Conservation (phyloP, 53 echinoderm and acorn worm genomes). For the Holothuria scabra region DNA sequence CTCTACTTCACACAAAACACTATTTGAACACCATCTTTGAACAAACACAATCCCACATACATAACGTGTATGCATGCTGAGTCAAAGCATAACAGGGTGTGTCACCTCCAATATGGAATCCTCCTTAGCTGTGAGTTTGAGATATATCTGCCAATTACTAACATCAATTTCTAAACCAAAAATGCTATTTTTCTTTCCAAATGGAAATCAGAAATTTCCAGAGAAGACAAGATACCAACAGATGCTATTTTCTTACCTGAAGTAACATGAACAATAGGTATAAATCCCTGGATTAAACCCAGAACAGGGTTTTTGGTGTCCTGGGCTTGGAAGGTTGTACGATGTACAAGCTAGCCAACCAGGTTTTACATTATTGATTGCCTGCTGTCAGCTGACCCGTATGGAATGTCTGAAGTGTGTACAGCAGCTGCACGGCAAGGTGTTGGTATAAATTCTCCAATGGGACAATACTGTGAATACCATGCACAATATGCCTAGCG, state of each 20-base stretch:
- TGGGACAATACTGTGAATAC: no score
- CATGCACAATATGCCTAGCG: no score
- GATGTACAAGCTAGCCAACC: no score
- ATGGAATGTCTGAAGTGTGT: constrained; percentile 24
- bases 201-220: no score
- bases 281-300: constrained; percentile 19
- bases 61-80: neutral
- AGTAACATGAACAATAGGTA: neutral
- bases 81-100: constrained; percentile 19
- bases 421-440: neutral
- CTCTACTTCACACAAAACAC: neutral
- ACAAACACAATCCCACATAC: neutral
- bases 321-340: constrained; percentile 9
- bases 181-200: no score
- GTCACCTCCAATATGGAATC: neutral
- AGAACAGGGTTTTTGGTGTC: constrained; percentile 18
- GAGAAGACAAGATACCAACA: no score
- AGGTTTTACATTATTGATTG: neutral
- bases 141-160: no score
- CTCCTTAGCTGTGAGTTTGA: no score
- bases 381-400: constrained; percentile 16
- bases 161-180: no score
- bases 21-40: neutral
- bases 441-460: no score
- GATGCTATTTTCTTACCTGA: constrained; percentile 3